Evolutionary conservation across 2,797 vertebrate species (phyloP), one percentile per base, ranked within the genome.

Genomic region (Paguma larvata): DNA sequence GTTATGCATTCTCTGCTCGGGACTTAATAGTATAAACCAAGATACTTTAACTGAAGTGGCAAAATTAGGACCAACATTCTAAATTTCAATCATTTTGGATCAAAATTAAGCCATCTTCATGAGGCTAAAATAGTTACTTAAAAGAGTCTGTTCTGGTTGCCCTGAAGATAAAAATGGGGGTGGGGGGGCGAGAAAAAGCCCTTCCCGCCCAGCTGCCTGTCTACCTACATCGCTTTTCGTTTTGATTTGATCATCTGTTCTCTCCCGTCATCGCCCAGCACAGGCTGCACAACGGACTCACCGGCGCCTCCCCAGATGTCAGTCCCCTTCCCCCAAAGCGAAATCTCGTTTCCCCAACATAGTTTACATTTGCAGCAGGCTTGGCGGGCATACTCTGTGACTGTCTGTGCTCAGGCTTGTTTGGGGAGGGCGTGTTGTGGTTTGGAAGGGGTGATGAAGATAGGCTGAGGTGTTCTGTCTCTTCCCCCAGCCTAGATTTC

Each of bases 231-330:
- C 82, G 73, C 78, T 63, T 75, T 88, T 80, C 8, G 0, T 84
- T 94, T 78, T 53, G 41, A 78, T 70, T 89, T 62, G 77, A 70
- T 96, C 96, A 67, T 97, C 92, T 94, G 92, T 91, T 91, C 82
- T 68, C 53, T 89, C 38, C 41, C 68, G 44, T 77, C 38, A 0
- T 83, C 25, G 0, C 88, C 90, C 63, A 93, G 0, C 30, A 44
- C 44, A 21, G 11, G 41, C 88, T 92, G 70, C 84, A 97, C 75
- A 73, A 77, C 84, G 86, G 93, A 95, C 84, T 95, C 92, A 95
- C 94, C 91, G 72, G 86, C 89, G 96, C 85, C 21, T 48, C 62
- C 62, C 62, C 27, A 80, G 92, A 92, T 96, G 89, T 93, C 94
- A 56, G 53, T 70, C 94, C 51, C 63, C 68, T 93, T 96, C 68